Base-by-base conservation (phyloP, 2,797 vertebrate species). In the Enoplosus armatus region DNA sequence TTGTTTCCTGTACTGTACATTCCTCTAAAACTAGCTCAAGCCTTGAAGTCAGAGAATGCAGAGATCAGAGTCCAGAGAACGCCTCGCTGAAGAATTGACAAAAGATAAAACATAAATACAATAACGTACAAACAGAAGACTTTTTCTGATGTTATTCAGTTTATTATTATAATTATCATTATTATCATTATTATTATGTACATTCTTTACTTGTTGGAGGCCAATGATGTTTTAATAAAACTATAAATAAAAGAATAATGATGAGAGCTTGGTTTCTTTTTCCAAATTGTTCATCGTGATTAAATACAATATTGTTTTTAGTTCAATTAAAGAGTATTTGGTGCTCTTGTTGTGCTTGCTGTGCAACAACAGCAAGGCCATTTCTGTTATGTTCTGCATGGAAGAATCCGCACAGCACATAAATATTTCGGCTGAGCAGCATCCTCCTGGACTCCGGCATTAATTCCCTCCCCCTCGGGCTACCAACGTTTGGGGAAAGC, bases 141-240 rank as follows among this genome's bases (percentile, higher is more conserved):
- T 27, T 85, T 87, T 89, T 82, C 72, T 79, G 78, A 81, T 82
- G 54, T 72, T 74, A 77, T 86, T 89, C 87, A 77, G 83, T 87
- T 90, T 62, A 87, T 75, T 82, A 84, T 89, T 80, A 84, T 82
- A 72, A 81, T 87, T 54, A 87, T 89, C 50, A 88, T 90, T 74
- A 85, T 90, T 77, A 87, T 88, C 67, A 90, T 86, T 58, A 90
- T 89, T 84, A 92, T 89, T 92, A 91, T 93, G 92, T 93, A 90
- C 87, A 93, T 90, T 94, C 89, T 95, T 93, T 93, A 92, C 86
- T 78, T 94, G 90, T 93, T 90, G 82, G 89, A 94, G 89, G 77
- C 82, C 66, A 86, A 90, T 87, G 74, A 90, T 91, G 93, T 94
- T 95, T 95, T 94, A 95, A 93, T 95, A 95, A 95, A 95, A 90